Conservation (phyloP, 2,797 vertebrate species). For the Lutjanus argentimaculatus region DNA sequence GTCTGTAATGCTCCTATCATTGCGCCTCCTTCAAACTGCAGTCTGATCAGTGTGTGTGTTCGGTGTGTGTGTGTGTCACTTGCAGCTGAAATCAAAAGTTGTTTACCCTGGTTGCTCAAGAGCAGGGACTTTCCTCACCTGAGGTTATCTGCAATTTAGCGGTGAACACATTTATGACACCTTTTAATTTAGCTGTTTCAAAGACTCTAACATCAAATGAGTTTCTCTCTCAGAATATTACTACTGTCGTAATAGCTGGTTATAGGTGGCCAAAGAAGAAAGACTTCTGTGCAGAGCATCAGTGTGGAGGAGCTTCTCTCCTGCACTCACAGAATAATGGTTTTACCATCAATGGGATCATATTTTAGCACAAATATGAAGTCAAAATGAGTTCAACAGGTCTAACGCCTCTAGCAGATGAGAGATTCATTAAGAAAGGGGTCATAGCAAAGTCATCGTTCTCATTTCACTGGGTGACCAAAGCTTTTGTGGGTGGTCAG, state of each 20-base stretch:
- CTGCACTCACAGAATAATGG: constrained; percentile 20
- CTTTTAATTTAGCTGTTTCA: constrained; percentile 64
- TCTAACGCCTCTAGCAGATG: constrained; percentile 48
- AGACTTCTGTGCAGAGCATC: constrained; percentile 24
- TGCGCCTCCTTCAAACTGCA: constrained; percentile 27
- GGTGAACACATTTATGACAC: constrained; percentile 31
- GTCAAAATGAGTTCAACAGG: constrained; percentile 33
- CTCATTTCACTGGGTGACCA: constrained; percentile 43
- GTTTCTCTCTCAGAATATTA: constrained; percentile 27
- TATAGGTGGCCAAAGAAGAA: constrained; percentile 3
- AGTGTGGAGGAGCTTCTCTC: constrained; percentile 36
- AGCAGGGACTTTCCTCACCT: constrained; percentile 75
- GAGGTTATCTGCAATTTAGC: constrained; percentile 57
- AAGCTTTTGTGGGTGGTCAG: constrained; percentile 63
- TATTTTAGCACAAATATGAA: constrained; percentile 61
- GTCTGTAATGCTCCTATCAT: constrained; percentile 8
- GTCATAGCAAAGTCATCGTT: constrained; percentile 52
- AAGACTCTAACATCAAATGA: constrained; percentile 57
- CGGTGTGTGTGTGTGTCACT: constrained; percentile 40
- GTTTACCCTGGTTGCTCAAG: constrained; percentile 49
- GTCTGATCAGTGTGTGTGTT: constrained; percentile 18
- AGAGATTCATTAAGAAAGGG: constrained; percentile 51
- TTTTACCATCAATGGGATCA: constrained; percentile 58
- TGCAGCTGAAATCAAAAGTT: constrained; percentile 56
- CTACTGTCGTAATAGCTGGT: constrained; percentile 46